A percentile compares a stretch with the other conserved stretches of the same genome.
phyloP scores from a whole-genome alignment of 2,113 vertebrate genomes.

The Anarrhichthys ocellatus region DNA sequence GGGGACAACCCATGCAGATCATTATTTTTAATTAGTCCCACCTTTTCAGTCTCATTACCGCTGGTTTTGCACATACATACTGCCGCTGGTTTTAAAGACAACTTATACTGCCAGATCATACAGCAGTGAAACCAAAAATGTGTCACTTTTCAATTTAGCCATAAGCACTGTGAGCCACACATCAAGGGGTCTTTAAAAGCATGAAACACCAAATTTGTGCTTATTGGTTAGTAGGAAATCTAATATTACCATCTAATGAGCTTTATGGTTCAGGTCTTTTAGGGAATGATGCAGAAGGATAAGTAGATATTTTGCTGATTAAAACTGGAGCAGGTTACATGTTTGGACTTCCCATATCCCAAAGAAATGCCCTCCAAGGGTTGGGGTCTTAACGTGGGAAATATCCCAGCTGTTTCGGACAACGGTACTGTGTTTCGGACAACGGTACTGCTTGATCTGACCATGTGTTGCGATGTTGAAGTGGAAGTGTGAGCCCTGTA shows the following conservation, averaged over 20 bases:
- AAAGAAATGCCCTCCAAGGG: not conserved
- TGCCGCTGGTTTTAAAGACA: not conserved
- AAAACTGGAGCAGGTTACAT: not conserved
- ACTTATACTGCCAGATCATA: not conserved
- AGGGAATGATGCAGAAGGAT: not conserved
- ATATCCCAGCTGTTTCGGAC: constrained; percentile 17
- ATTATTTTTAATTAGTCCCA: constrained; percentile 5
- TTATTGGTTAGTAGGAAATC: not conserved
- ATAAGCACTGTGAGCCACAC: not conserved
- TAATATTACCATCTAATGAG: not conserved
- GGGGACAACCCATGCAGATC: not conserved
- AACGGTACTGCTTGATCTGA: constrained; percentile 11
- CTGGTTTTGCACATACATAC: too few species aligned
- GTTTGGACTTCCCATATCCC: not conserved
- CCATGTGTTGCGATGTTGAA: constrained; percentile 32
- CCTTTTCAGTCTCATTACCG: not conserved
- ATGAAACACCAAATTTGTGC: not conserved
- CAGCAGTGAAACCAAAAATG: not conserved
- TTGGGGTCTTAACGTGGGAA: constrained; percentile 2
- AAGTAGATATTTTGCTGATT: not conserved
- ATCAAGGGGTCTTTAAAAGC: not conserved
- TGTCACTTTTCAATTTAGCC: not conserved
- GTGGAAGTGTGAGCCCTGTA: constrained; percentile 39
- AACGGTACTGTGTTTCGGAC: constrained; percentile 13
- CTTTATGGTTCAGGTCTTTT: not conserved